Percentiles rank a stretch among this genome's conserved stretches.
phyloP scores from a whole-genome alignment of 2,797 vertebrate species.

The Arctocebus calabarensis region DNA sequence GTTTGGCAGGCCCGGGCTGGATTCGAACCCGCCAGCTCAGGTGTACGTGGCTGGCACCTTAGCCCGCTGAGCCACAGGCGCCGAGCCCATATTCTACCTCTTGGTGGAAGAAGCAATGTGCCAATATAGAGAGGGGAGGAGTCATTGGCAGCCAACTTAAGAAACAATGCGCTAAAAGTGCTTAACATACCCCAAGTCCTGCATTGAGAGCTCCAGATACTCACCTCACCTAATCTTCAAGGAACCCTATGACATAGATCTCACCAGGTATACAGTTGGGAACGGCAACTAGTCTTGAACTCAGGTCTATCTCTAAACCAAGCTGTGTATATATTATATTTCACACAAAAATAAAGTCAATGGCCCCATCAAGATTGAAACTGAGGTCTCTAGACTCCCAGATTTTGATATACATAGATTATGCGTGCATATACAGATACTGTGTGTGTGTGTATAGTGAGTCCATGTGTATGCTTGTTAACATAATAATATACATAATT shows the following conservation, averaged over 20 bases:
- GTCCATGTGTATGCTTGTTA: not conserved
- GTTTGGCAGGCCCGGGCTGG: too few species aligned
- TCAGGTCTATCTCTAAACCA: not conserved
- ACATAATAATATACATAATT: not conserved
- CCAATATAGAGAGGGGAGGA: not conserved
- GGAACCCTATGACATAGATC: not conserved
- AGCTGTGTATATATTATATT: not conserved
- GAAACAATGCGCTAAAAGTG: not conserved
- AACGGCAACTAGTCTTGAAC: not conserved
- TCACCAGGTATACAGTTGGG: not conserved
- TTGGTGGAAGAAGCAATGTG: not conserved
- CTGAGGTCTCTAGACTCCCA: not conserved
- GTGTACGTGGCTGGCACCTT: too few species aligned
- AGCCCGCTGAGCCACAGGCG: too few species aligned
- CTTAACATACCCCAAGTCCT: not conserved
- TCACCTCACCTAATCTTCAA: not conserved
- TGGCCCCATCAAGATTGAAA: not conserved
- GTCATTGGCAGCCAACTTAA: not conserved
- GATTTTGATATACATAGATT: not conserved
- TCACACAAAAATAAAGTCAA: not conserved
- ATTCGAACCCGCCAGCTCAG: too few species aligned
- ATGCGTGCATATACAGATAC: not conserved
- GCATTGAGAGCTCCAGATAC: not conserved
- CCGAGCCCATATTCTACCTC: not conserved
- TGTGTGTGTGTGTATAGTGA: not conserved